These are phyloP conservation scores for Pituophis catenifer DNA, from an alignment of 2,113 vertebrate genomes.

Conservation along the genomic window DNA sequence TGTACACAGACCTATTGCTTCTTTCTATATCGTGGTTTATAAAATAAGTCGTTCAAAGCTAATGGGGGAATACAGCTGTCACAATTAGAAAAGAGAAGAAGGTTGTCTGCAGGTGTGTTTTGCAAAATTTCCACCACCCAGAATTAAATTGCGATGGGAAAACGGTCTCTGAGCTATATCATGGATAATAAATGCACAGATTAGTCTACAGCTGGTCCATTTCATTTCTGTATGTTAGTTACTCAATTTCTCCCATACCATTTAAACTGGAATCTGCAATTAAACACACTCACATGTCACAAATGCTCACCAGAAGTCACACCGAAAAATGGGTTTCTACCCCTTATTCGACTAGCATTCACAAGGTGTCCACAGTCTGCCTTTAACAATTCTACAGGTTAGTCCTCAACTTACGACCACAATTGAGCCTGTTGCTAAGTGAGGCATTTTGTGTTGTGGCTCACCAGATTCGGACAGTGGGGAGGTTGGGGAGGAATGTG, in stretches of 20 bases:
- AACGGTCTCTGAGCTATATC: not conserved
- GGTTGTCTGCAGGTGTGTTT: not conserved
- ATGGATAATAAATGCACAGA: not conserved
- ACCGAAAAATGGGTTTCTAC: not conserved
- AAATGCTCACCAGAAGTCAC: not conserved
- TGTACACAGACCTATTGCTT: not conserved
- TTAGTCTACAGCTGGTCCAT: not conserved
- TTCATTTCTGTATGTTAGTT: not conserved
- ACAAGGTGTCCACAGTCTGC: not conserved
- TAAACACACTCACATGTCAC: not conserved
- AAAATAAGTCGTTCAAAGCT: not conserved
- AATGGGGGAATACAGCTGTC: not conserved
- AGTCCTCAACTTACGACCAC: no score
- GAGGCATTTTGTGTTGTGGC: no score
- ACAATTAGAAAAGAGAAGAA: not conserved
- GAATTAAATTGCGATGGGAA: not conserved
- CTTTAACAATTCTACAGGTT: not conserved
- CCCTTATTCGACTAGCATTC: not conserved
- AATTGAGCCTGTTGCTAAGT: not conserved
- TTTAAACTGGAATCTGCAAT: not conserved
- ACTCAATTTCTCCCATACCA: not conserved
- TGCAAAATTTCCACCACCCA: not conserved
- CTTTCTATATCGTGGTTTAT: not conserved
- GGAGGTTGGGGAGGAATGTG: no score
- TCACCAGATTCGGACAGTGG: no score